Base-by-base conservation (phyloP, 1,140 invertebrate genomes). In the Scaptomyza montana region DNA sequence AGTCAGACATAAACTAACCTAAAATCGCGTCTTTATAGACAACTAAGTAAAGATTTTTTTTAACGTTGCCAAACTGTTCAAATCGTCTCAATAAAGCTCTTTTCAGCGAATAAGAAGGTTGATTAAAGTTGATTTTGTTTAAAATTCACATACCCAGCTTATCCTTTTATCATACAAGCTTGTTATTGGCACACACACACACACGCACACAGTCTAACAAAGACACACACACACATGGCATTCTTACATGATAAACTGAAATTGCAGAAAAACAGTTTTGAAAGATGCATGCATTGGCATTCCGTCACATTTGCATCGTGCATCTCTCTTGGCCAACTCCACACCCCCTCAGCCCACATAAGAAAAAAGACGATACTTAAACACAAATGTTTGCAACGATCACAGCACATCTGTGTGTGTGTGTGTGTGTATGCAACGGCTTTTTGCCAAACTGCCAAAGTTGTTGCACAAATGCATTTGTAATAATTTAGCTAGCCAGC, bases 401-500 rank as follows among this genome's bases (percentile, higher is more conserved):
- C 49, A 49, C 50, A 25, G 50, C 9, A 33, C 39, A 49, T 2
- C 5, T 19, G 33, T 51, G 36, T 50, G 33, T 28, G 39, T 57
- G 56, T 49, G 12, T 49, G 45, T 9, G 10, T 21, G 19, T 25
- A 12, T 63, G 61, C 61, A 54, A 30, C 21, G 28, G 25, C 33
- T 57, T 69, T 56, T 64, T 74, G 65, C 61, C 43, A 74, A 74
- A 63, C 71, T 74, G 65, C 66, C 71, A 74, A 69, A 69, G 57
- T 63, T 68, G 53, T 69, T 74, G 72, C 72, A 64, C 66, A 74
- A 74, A 74, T 70, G 72, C 67, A 70, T 70, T 70, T 70, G 72
- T 74, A 74, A 74, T 74, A 74, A 74, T 70, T 74, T 64, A 70
- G 72, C 59, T 57, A 57, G 70, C 50, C 19, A 50, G 67, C 50